Evolutionary conservation across 2,797 vertebrate species (phyloP), one percentile per base, ranked within the genome.

Genomic region (Morelia viridis): DNA sequence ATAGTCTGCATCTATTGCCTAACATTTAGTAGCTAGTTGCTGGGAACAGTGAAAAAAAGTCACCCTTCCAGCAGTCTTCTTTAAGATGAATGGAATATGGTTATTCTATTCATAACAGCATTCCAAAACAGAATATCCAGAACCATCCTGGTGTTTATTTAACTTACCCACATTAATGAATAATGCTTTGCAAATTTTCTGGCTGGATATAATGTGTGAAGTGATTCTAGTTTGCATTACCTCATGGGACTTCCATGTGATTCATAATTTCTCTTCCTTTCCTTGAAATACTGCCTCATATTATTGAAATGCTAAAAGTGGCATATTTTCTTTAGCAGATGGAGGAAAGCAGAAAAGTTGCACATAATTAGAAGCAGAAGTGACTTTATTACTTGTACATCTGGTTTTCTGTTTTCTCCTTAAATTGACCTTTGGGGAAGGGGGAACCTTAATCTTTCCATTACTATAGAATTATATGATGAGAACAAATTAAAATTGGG

Each of bases 291-390:
- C 93, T 91, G 93, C 91, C 76, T 94, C 93, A 89, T 76, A 62
- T 94, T 94, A 88, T 90, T 94, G 95, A 87, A 96, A 94, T 93
- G 92, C 91, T 89, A 95, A 58, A 96, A 95, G 88, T 94, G 93
- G 89, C 95, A 94, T 90, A 56, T 96, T 95, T 95, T 94, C 95
- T 96, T 95, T 94, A 95, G 94, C 65, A 62, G 87, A 86, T 86
- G 56, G 68, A 41, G 71, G n/a, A 61, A 64, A 94, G 91, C 58
- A 92, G 57, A 68, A 61, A 94, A 94, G 9, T 41, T 91, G 24
- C 28, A 91, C 89, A 93, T 96, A 94, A 96, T 96, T 96, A 95
- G 93, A 85, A 94, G 58, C 88, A 89, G 94, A 93, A 96, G 93
- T 91, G 61, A 19, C 88, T 94, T 95, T 92, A 24, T 93, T 92